Conservation (phyloP, 2,888 invertebrate genomes). For the Timema cristinae region DNA sequence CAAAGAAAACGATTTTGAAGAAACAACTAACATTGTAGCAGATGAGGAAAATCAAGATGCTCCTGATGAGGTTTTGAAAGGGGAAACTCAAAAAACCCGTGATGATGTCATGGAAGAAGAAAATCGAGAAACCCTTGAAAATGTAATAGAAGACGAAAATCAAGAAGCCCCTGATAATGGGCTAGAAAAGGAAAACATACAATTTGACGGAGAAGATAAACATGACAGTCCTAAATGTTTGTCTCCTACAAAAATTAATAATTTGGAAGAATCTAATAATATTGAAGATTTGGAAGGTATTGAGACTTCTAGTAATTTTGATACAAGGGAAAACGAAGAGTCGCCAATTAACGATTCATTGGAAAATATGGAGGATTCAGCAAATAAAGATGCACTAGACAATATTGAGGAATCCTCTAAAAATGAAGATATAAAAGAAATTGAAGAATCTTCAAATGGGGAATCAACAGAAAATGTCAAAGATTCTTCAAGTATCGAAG, state of each 20-base stretch:
- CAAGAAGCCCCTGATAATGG: slow-evolving; percentile 2
- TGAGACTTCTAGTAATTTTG: too few relatives aligned
- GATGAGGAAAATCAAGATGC: neutral
- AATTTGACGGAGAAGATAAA: neutral
- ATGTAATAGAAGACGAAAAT: neutral
- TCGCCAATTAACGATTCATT: too few relatives aligned
- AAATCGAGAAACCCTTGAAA: neutral
- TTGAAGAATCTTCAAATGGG: too few relatives aligned
- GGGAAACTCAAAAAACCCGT: neutral
- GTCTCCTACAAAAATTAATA: too few relatives aligned
- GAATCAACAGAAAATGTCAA: too few relatives aligned
- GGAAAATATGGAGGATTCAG: too few relatives aligned
- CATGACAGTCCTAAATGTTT: too few relatives aligned
- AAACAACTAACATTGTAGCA: neutral
- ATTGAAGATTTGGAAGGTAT: too few relatives aligned
- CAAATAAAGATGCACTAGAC: neutral
- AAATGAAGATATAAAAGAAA: too few relatives aligned
- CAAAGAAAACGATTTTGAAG: neutral
- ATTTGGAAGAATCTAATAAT: too few relatives aligned
- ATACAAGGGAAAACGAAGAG: too few relatives aligned
- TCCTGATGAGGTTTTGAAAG: neutral
- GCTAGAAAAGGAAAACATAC: neutral
- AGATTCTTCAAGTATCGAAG: too few relatives aligned
- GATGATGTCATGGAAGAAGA: neutral
- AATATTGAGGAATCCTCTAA: neutral